Evolutionary conservation across 1,140 invertebrate genomes (phyloP).

Genomic region (Cheumatopsyche charites): DNA sequence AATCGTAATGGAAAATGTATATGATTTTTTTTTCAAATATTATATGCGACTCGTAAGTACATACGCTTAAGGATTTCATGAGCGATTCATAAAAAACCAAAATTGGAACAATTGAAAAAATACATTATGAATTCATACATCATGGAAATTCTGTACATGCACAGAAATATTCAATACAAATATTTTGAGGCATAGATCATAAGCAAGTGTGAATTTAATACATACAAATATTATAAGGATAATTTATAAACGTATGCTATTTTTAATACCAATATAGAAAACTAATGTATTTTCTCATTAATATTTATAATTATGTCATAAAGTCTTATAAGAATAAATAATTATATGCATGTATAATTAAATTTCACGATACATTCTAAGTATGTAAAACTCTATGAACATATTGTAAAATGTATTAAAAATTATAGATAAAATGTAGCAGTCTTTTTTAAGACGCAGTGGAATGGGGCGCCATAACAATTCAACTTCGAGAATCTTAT

Average conservation of each 20-base stretch:
- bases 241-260: neutral
- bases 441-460: slow-evolving; percentile 37
- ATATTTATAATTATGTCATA: slow-evolving; percentile 10
- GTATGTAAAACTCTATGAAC: slow-evolving; percentile 25
- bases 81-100: no score
- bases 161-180: no score
- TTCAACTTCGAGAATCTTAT: slow-evolving; percentile 16
- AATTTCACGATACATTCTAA: neutral
- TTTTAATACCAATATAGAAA: slow-evolving; percentile 21
- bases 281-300: slow-evolving; percentile 22
- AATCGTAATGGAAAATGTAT: no score
- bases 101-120: no score
- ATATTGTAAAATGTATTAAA: slow-evolving; percentile 24
- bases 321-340: slow-evolving; percentile 33
- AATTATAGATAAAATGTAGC: slow-evolving; percentile 25
- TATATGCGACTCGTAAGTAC: no score
- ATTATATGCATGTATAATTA: slow-evolving; percentile 16
- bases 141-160: no score
- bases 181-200: neutral
- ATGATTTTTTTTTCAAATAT: no score
- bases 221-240: slow-evolving; percentile 4
- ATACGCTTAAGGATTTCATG: no score
- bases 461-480: slow-evolving; percentile 38
- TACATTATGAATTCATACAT: no score
- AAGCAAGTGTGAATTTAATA: slow-evolving; percentile 4